Base-by-base conservation (phyloP, 2,888 invertebrate species). In the Leptinotarsa tumamoca region DNA sequence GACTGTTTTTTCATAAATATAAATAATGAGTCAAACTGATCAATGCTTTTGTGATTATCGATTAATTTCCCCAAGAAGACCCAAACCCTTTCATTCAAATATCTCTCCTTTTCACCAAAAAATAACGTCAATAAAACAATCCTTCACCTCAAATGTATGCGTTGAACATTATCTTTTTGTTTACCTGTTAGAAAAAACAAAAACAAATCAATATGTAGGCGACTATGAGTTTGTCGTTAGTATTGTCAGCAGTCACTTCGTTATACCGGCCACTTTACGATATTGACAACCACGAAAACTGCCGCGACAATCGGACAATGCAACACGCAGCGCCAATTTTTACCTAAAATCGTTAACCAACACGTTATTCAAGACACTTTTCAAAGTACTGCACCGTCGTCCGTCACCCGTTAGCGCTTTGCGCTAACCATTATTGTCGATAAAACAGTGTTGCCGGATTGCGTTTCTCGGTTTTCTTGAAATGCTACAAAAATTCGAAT, bases 401-500 rank as follows among this genome's bases (percentile, higher is more conserved):
- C 43, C 63, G 63, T n/a, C 63, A 43, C 4, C 18, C 17, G 17
- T 43, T 63, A n/a, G 63, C 63, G 63, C 63, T 63, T 27, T 63
- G 63, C 63, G 14, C 63, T 15, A 56, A 56, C 56, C 63, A 63
- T 63, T 63, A 61, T 63, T 63, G 33, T 63, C 63, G n/a, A 33
- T 43, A 10, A 33, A 63, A 4, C 63, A 63, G n/a, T 17, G 63
- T 63, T 63, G 63, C 63, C 63, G n/a, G 43, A 33, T 43, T 58
- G 58, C 15, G 13, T 58, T 21, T 23, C 23, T 21, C 15, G 27
- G 58, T 23, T 21, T 58, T 27, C 18, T 23, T 23, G 58, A 58
- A 58, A 23, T 27, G 21, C 58, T 3, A 23, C n/a, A 52, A 2
- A 52, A 17, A 52, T 17, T 17, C 0, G 0, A 15, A 52, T 52